Evolutionary conservation across 1,140 invertebrate species (phyloP), one percentile per base, ranked within the genome.

Genomic region (Penaeus indicus): DNA sequence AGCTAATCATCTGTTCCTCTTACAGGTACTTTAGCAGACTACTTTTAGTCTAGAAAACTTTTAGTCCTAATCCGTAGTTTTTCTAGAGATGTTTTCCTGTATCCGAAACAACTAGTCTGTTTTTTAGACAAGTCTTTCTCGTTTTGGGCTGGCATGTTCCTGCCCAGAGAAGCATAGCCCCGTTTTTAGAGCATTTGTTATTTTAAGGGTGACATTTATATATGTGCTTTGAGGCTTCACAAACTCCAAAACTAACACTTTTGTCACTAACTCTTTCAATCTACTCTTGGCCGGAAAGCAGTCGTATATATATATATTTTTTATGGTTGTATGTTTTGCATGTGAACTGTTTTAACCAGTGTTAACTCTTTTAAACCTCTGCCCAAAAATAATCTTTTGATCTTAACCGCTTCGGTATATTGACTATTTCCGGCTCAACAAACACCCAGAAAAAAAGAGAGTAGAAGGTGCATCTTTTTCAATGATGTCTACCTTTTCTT

Each of bases 71-170:
- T 13, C 11, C 54, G 54, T 54, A 54, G 54, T 54, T 54, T 54
- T 54, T 75, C 72, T 84, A 84, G 62, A 84, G 25, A 38, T 32
- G 25, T 84, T 84, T 84, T 38, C 32, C 47, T 60, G 78, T 80
- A 11, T 22, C 5, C 54, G 47, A 80, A 60, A 60, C 78, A 60
- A 80, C 7, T 77, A 77, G 54, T 60, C 47, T 80, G 25, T 80
- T 47, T 25, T 60, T 60, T 80, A 80, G 78, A 60, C 8, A 60
- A 47, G n/a, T 42, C 81, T 64, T 13, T 22, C 62, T 54, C 54
- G 54, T 61, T 85, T 85, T 67, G 80, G 84, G 78, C 47, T 86
- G 78, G 85, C 85, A 86, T 86, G 85, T 67, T 86, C 72, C 64
- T 86, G 69, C 16, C 69, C 84, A 64, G 69, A 85, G 47, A 60